These are phyloP conservation scores for Eolophus roseicapilla DNA, from an alignment of 2,113 vertebrate species.

Conservation along the genomic window DNA sequence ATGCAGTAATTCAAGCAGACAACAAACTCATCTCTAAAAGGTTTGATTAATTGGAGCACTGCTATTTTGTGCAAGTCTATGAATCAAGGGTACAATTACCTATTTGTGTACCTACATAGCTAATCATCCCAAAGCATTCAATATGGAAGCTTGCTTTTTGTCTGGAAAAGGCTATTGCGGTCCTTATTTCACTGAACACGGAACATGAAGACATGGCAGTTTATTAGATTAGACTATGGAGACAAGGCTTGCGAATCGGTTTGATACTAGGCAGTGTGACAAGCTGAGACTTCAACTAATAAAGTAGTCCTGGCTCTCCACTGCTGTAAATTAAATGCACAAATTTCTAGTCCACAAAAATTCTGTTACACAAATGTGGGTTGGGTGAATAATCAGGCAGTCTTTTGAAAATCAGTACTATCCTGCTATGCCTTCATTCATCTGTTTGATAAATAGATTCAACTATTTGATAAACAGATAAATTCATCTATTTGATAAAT, in stretches of 20 bases:
- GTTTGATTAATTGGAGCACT: neutral
- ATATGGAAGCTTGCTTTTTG: neutral
- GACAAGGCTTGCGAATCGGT: rapidly evolving
- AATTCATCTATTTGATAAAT: neutral
- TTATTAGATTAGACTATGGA: neutral
- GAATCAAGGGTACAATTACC: neutral
- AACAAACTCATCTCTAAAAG: neutral
- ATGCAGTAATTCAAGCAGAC: neutral
- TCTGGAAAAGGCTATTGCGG: neutral
- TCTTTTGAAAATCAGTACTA: neutral
- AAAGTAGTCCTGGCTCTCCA: neutral
- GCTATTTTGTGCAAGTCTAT: neutral
- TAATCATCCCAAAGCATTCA: neutral
- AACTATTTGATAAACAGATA: neutral
- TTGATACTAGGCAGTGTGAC: neutral
- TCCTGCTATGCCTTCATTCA: neutral
- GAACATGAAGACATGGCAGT: neutral
- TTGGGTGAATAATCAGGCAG: neutral
- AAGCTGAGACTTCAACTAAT: neutral
- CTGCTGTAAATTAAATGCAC: neutral
- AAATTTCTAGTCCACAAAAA: neutral
- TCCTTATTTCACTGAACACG: neutral
- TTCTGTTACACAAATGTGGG: neutral
- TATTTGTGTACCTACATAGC: neutral
- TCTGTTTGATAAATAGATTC: neutral